Conservation (phyloP, 2,888 invertebrate genomes). For the Drosophila mulleri region DNA sequence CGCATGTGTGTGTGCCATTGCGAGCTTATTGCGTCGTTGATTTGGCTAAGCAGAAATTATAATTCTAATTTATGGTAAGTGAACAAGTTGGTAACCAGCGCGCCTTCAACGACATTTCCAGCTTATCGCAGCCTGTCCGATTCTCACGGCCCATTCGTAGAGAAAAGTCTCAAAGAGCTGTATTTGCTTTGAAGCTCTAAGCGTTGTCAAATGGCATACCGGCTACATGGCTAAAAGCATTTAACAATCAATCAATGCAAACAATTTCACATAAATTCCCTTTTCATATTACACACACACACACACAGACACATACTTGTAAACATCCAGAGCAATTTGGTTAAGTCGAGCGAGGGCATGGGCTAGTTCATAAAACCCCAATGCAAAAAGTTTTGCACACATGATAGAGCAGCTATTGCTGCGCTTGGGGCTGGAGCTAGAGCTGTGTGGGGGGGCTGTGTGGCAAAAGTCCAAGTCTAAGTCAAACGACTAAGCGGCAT, state of each 20-base stretch:
- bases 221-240: constrained; percentile 19
- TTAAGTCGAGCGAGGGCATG: constrained; percentile 58
- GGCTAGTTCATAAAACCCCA: constrained; percentile 61
- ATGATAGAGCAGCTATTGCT: constrained; percentile 60
- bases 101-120: background rate
- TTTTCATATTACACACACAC: background rate
- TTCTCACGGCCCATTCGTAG: constrained; percentile 39
- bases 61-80: constrained; percentile 73
- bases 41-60: constrained; percentile 74
- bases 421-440: constrained; percentile 6
- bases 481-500: constrained; percentile 80
- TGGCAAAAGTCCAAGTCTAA: constrained; percentile 75
- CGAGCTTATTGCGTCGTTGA: constrained; percentile 74
- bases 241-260: constrained; percentile 58
- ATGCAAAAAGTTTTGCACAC: constrained; percentile 68
- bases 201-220: constrained; percentile 27
- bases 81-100: constrained; percentile 45
- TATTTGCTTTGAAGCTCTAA: constrained; percentile 32
- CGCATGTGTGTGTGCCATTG: constrained; percentile 69
- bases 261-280: constrained; percentile 24
- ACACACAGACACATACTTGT: constrained; percentile 11
- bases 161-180: too few relatives aligned
- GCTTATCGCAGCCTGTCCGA: constrained; percentile 28
- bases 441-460: constrained; percentile 14
- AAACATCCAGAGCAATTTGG: constrained; percentile 56